Base-by-base conservation (phyloP, 1,140 invertebrate genomes). In the Hylaeus volcanicus region DNA sequence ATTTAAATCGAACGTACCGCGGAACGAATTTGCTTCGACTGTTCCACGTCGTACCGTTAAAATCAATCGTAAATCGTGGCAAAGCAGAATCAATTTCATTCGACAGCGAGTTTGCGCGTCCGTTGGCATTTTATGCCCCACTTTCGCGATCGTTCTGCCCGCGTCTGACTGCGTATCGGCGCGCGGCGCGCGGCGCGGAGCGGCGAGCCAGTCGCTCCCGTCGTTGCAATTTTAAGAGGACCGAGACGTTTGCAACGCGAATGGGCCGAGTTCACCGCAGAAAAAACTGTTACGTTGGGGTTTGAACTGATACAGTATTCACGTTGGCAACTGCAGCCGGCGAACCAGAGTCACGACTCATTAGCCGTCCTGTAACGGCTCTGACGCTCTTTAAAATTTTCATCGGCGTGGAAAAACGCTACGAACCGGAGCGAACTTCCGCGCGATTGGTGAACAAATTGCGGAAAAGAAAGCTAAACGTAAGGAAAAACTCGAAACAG, bases 381-480 rank as follows among this genome's bases (percentile, higher is more conserved):
- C 55, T 56, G 41, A 61, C 56, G 68, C 15, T 66, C 39, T 60
- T 39, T 70, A 39, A 82, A 85, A 83, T 64, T 87, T 85, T 83
- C 80, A 83, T 74, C 79, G 55, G 70, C 69, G 55, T 11, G 77
- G 68, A 82, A 68, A 65, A 86, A 84, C 72, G 43, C 26, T 12
- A n/a, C 39, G 51, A 15, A 43, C 58, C 69, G 26, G n/a, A 60
- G 39, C 48, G 65, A 53, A 71, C 53, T 74, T 78, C 56, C 2
- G 45, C 41, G 14, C 81, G 60, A 61, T 80, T 63, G 26, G 56
- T 58, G 74, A 83, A 84, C 79, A 84, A 80, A 85, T 84, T 84
- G 66, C 61, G 55, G 26, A 26, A 26, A 0, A 26, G 26, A 26
- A 26, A 26, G 26, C 26, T 26, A 26, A 26, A 26, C 26, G 26